Evolutionary conservation across 2,888 invertebrate species (phyloP).

Genomic region (Ctenicera cuprea): DNA sequence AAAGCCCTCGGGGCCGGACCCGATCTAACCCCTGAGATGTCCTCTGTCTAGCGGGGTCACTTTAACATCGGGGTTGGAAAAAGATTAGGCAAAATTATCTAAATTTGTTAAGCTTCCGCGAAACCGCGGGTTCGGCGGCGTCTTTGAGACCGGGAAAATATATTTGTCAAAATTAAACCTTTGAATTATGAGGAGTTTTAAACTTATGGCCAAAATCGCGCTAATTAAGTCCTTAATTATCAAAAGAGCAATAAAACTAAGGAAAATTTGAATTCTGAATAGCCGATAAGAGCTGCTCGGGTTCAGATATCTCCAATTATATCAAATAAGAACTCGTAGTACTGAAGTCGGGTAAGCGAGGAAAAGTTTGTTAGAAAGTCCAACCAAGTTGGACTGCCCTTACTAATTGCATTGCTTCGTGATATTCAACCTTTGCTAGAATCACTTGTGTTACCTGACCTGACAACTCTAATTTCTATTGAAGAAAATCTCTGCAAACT

Average conservation of each 20-base stretch:
- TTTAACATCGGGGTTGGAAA: conserved; percentile 26
- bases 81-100: conserved; percentile 39
- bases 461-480: conserved; percentile 10
- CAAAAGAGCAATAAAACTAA: conserved; percentile 63
- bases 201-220: conserved; percentile 49
- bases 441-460: conserved; percentile 43
- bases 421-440: conserved; percentile 44
- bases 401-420: conserved; percentile 48
- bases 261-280: conserved; percentile 61
- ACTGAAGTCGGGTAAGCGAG: conserved; percentile 50
- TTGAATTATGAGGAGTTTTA: conserved; percentile 44
- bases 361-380: conserved; percentile 52
- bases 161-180: conserved; percentile 49
- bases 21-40: conserved; percentile 62
- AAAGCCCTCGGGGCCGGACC: conserved; percentile 61
- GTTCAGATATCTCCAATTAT: conserved; percentile 61
- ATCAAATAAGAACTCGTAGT: conserved; percentile 61
- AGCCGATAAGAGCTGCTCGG: conserved; percentile 59
- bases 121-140: neutral
- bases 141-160: conserved; percentile 19
- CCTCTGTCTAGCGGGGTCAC: conserved; percentile 44
- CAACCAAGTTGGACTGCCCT: conserved; percentile 47
- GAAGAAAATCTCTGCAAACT: neutral
- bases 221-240: conserved; percentile 63
- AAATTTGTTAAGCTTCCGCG: conserved; percentile 44